Evolutionary conservation across 23 tunicate species (phyloP).

Genomic region (Ascidia mentula): DNA sequence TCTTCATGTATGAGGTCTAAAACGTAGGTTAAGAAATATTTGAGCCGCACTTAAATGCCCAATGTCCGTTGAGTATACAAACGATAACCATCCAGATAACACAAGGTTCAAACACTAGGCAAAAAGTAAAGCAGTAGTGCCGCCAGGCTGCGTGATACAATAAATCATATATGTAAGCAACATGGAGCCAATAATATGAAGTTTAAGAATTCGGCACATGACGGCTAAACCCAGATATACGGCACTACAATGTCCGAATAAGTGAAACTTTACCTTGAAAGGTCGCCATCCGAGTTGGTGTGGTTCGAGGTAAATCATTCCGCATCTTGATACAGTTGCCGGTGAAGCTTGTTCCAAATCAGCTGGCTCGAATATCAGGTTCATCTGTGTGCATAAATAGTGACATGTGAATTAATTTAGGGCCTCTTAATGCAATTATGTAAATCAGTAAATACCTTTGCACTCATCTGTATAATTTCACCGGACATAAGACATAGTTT

Average conservation of each 20-base stretch:
- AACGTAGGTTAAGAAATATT: not conserved
- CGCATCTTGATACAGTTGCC: conserved; percentile 97
- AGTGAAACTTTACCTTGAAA: conserved; percentile 52
- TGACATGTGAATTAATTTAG: too few relatives aligned
- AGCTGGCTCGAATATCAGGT: conserved; percentile 94
- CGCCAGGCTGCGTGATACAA: too few relatives aligned
- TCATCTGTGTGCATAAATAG: conserved; percentile 70
- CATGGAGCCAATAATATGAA: not conserved
- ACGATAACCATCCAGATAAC: too few relatives aligned
- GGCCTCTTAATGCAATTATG: too few relatives aligned
- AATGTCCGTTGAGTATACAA: too few relatives aligned
- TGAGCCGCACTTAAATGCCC: too few relatives aligned
- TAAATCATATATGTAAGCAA: too few relatives aligned
- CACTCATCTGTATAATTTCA: conserved; percentile 94
- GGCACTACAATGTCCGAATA: too few relatives aligned
- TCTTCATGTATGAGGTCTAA: conserved; percentile 86
- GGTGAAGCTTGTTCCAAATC: conserved; percentile 98
- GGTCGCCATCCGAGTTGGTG: conserved; percentile 97
- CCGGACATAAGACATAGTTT: conserved; percentile 96
- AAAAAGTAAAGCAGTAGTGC: too few relatives aligned
- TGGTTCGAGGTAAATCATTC: conserved; percentile 96
- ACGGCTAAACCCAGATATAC: too few relatives aligned
- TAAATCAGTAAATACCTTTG: conserved; percentile 39
- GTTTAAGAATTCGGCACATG: not conserved
- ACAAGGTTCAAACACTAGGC: too few relatives aligned